Base-by-base conservation (phyloP, 2,113 vertebrate genomes). In the Leuciscus idus region DNA sequence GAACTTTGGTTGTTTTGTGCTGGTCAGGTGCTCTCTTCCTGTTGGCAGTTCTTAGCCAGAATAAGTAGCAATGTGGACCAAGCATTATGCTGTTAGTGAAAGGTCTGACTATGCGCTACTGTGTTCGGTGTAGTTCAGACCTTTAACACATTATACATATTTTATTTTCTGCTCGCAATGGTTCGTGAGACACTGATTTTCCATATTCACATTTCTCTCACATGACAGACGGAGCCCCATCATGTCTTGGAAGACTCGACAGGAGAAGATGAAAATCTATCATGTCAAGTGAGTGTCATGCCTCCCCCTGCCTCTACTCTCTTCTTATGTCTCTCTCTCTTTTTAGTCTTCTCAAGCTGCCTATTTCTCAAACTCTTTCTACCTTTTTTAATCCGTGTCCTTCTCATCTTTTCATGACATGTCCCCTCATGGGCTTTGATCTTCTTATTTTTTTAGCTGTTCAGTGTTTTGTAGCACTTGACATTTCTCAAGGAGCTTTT, bases 241-340 rank as follows among this genome's bases (percentile, higher is more conserved):
- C 87, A 88, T 15, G 88, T 87, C 26, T 62, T 87, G 64, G 90
- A 91, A 68, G 89, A 91, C 68, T 90, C 90, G 0, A 72, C 84
- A 17, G 89, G 86, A 68, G 90, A 91, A 4, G 89, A 91, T 43
- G 90, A 90, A 48, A 70, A 74, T 46, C 48, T 87, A 48, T 21
- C 75, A 12, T 91, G 85, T 87, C 86, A 87, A 39, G 90, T 91
- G 76, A 88, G 89, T 85, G 21, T 52, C 46, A 75, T 61, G 36
- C 28, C 28, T 84, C 74, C 6, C n/a, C 57, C 68, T 1, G 30
- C 11, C 39, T 10, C 64, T 30, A 55, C n/a, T 39, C 15, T 8
- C 23, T 57, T 57, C 6, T 57, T 28, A 39, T 5, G 0, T 66
- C 59, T 39, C 28, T 62, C 8, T 72, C 59, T 23, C 50, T 64